These are phyloP conservation scores for Gadus chalcogrammus DNA, from an alignment of 2,113 vertebrate species.

Conservation along the genomic window DNA sequence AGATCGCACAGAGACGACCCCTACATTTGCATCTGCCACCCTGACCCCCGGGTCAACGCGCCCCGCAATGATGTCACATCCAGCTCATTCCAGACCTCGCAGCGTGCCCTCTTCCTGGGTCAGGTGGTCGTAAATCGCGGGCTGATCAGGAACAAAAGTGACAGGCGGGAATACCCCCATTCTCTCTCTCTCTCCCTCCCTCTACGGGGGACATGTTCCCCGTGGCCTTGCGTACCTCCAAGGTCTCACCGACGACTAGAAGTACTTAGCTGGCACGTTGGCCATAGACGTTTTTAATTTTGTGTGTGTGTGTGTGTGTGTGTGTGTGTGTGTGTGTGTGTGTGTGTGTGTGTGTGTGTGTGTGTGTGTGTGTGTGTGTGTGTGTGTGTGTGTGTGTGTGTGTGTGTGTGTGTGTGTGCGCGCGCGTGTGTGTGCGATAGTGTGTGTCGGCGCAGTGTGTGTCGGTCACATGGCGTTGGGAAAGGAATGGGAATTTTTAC, in stretches of 20 bases:
- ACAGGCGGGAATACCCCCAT: slow-evolving; percentile 27
- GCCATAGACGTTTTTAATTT: slow-evolving; percentile 22
- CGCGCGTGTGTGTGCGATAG: slow-evolving; percentile 12
- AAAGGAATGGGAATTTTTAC: slow-evolving; percentile 37
- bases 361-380: no score
- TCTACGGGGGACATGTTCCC: slow-evolving; percentile 8
- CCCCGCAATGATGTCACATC: slow-evolving; percentile 28
- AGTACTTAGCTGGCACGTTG: slow-evolving; percentile 42
- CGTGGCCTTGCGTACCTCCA: slow-evolving; percentile 26
- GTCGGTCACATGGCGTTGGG: slow-evolving; percentile 10
- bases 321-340: slow-evolving; percentile 7
- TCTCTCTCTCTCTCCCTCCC: slow-evolving; percentile 11
- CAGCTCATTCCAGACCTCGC: slow-evolving; percentile 47
- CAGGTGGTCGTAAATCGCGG: slow-evolving; percentile 53
- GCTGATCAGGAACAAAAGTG: slow-evolving; percentile 45
- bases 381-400: slow-evolving; percentile 24
- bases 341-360: no score
- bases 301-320: slow-evolving; percentile 18
- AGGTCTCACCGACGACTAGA: slow-evolving; percentile 41
- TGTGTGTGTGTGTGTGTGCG: slow-evolving; percentile 20
- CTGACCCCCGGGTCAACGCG: slow-evolving; percentile 45
- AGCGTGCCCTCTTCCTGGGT: slow-evolving; percentile 27
- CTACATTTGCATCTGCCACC: slow-evolving; percentile 53
- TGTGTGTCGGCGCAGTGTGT: background rate
- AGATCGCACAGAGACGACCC: slow-evolving; percentile 34